Percentiles rank a stretch among this genome's conserved stretches.
These are phyloP conservation scores for Melanotaenia pygmaea DNA, from an alignment of 2,797 vertebrate species.

Conservation along the genomic window DNA sequence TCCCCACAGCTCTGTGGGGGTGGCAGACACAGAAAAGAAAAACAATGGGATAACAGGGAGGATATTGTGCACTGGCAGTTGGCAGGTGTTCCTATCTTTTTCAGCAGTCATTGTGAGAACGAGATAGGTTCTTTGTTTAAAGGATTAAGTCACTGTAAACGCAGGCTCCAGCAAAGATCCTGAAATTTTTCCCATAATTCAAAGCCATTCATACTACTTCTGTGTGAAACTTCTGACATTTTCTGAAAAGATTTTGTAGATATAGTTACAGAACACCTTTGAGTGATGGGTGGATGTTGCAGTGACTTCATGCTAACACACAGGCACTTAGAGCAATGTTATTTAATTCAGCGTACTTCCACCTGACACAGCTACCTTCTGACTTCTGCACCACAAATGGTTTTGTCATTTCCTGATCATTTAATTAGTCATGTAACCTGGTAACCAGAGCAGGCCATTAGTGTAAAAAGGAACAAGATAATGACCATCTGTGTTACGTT, in stretches of 20 bases:
- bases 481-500: slow-evolving; percentile 33
- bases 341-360: slow-evolving; percentile 10
- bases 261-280: neutral
- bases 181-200: slow-evolving; percentile 46
- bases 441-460: slow-evolving; percentile 13
- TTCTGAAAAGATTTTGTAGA: neutral
- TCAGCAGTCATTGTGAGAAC: slow-evolving; percentile 62
- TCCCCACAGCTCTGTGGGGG: slow-evolving; percentile 45
- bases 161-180: slow-evolving; percentile 41
- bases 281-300: slow-evolving; percentile 13
- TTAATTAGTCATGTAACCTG: neutral
- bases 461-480: slow-evolving; percentile 17
- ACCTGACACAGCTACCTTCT: slow-evolving; percentile 15
- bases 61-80: slow-evolving; percentile 64
- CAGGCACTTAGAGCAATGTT: slow-evolving; percentile 5
- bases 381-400: slow-evolving; percentile 8
- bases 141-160: slow-evolving; percentile 67
- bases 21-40: slow-evolving; percentile 65
- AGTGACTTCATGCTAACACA: slow-evolving; percentile 39
- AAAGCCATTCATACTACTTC: slow-evolving; percentile 2
- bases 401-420: slow-evolving; percentile 8
- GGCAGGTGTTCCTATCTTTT: slow-evolving; percentile 63
- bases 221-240: slow-evolving; percentile 5
- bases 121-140: slow-evolving; percentile 62
- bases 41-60: slow-evolving; percentile 71